A percentile compares a stretch with the other conserved stretches of the same genome.
phyloP scores from a whole-genome alignment of 2,888 invertebrate species.

The Drosophila nr. perissopoda region DNA sequence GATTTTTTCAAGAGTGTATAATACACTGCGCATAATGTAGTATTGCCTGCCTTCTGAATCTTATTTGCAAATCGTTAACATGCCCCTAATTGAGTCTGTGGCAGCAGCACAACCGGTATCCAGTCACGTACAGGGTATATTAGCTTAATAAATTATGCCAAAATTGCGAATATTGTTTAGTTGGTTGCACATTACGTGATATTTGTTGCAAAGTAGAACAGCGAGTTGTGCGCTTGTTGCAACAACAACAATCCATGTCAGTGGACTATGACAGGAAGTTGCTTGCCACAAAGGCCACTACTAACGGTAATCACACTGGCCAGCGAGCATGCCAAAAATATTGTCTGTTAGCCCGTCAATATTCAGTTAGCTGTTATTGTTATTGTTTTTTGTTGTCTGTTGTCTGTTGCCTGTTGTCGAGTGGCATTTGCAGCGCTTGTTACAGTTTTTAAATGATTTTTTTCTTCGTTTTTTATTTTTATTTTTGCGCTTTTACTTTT shows the following conservation, averaged over 20 bases:
- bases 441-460: slow-evolving; percentile 15
- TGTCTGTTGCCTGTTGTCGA: slow-evolving; percentile 2
- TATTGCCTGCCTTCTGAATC: not conserved
- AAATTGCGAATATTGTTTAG: slow-evolving; percentile 17
- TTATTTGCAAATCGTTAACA: not conserved
- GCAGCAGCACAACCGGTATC: not conserved
- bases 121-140: slow-evolving; percentile 23
- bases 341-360: slow-evolving; percentile 23
- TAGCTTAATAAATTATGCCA: not conserved
- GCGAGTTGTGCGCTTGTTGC: slow-evolving; percentile 33
- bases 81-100: not conserved
- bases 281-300: slow-evolving; percentile 3
- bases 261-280: slow-evolving; percentile 42
- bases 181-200: slow-evolving; percentile 56
- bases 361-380: slow-evolving; percentile 14
- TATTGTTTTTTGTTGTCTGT: slow-evolving; percentile 6
- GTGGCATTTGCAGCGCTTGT: slow-evolving; percentile 27
- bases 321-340: slow-evolving; percentile 62
- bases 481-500: slow-evolving; percentile 68
- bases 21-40: not conserved
- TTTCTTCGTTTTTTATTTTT: slow-evolving; percentile 2
- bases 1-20: not conserved
- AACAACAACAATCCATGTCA: slow-evolving; percentile 18
- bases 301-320: slow-evolving; percentile 61
- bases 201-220: slow-evolving; percentile 47